Base-by-base conservation (phyloP, 2,888 invertebrate species). In the Perizoma affinitatum region DNA sequence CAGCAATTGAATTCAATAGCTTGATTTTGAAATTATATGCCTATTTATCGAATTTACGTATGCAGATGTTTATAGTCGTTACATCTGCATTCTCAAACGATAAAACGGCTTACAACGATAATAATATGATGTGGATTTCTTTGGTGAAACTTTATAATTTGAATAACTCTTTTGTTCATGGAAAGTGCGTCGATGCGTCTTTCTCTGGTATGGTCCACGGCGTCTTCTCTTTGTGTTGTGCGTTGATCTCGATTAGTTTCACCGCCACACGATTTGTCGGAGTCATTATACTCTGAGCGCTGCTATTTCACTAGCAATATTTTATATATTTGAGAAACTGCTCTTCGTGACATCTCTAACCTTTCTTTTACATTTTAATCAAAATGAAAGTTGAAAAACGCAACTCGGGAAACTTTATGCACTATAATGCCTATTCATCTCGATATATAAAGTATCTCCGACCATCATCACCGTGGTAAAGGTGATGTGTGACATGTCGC, bases 181-280 rank as follows among this genome's bases (percentile, higher is more conserved):
- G 84, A 85, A 86, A 85, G 84, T 79, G 79, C 79, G 76, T 74
- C 67, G 71, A 65, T 70, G 68, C 71, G 75, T 78, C 72, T 83
- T 80, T 82, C 82, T 82, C 79, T 75, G 71, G 73, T 67, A 71
- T 76, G 73, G 70, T 79, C 80, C 80, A 76, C 76, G 73, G 77
- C 76, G 78, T 78, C 79, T 78, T 80, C 76, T 82, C 83, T 83
- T 83, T 85, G 80, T 81, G 79, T 77, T 83, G 79, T 80, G 79
- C 76, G 80, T 79, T 82, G 81, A 81, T 85, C 84, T 82, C 82
- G 75, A 82, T 80, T 80, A 83, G 83, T 86, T 86, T 85, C 85
- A 83, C 83, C 76, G 76, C 69, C 76, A 73, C 73, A 75, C 73
- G 70, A 68, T 76, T 82, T 74, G 63, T 65, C 58, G 44, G 54